These are phyloP conservation scores for Dysmachus trigonus DNA, from an alignment of 2,888 invertebrate genomes.

Conservation along the genomic window DNA sequence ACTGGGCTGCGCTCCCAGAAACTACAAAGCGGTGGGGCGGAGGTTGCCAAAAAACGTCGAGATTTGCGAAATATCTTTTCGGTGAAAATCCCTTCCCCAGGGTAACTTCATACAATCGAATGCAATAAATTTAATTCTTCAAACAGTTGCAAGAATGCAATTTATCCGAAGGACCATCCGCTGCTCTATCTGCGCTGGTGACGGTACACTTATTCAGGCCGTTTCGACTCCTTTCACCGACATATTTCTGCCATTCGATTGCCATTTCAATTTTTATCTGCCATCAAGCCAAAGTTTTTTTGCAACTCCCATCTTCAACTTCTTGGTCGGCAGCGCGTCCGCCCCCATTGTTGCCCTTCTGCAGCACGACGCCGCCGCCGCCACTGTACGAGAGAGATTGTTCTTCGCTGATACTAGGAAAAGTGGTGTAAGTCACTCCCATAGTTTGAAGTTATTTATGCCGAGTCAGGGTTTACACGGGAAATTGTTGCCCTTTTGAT, in stretches of 20 bases:
- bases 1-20: not conserved
- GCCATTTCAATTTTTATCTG: conserved; percentile 49
- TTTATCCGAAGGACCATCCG: conserved; percentile 47
- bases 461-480: conserved; percentile 33
- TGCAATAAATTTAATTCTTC: conserved; percentile 46
- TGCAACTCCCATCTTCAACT: conserved; percentile 4
- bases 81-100: conserved; percentile 32
- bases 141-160: conserved; percentile 50
- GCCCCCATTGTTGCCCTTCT: conserved; percentile 28
- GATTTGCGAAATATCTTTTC: conserved; percentile 48
- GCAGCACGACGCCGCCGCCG: too few relatives aligned
- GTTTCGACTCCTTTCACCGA: conserved; percentile 38
- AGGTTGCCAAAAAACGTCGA: conserved; percentile 40
- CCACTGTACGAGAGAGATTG: conserved; percentile 18
- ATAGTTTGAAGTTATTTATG: conserved; percentile 37
- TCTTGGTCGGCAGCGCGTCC: conserved; percentile 35
- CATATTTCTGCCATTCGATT: conserved; percentile 45
- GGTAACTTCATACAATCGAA: conserved; percentile 42
- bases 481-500: conserved; percentile 38
- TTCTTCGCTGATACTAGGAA: conserved; percentile 29
- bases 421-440: conserved; percentile 26
- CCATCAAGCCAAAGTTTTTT: conserved; percentile 42
- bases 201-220: conserved; percentile 42
- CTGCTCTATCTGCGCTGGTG: conserved; percentile 2
- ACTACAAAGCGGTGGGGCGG: not conserved